Percentiles rank a stretch among this genome's conserved stretches.
phyloP scores from a whole-genome alignment of 53 echinoderm and acorn worm species.

The Echinometra lucunter region DNA sequence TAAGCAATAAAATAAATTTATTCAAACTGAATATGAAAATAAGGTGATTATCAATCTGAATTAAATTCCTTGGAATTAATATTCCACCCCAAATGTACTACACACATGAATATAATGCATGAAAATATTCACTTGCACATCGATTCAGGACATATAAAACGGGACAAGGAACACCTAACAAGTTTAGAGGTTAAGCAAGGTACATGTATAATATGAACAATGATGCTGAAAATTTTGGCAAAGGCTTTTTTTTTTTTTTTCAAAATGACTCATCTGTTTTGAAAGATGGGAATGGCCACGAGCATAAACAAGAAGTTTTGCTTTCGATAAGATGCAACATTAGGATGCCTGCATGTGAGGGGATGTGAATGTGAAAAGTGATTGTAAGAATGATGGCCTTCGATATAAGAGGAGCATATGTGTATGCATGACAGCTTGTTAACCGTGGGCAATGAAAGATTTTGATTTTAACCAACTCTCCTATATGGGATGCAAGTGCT shows the following conservation, averaged over 20 bases:
- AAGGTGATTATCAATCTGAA: neutral
- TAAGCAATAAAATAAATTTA: neutral
- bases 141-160: neutral
- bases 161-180: neutral
- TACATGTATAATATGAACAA: slow-evolving; percentile 20
- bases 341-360: neutral
- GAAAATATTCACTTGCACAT: neutral
- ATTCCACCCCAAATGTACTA: neutral
- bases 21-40: neutral
- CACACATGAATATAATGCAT: neutral
- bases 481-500: neutral
- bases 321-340: neutral
- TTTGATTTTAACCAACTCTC: neutral
- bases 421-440: neutral
- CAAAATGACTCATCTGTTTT: slow-evolving; percentile 29
- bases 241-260: neutral
- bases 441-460: neutral
- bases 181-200: neutral
- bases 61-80: neutral
- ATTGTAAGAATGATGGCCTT: neutral
- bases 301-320: neutral
- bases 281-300: neutral
- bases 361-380: neutral
- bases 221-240: neutral
- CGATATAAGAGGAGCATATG: too few relatives aligned